A percentile compares a stretch with the other conserved stretches of the same genome.
Conservation (phyloP, 2,888 invertebrate species). For the Dexiosoma caninum region DNA sequence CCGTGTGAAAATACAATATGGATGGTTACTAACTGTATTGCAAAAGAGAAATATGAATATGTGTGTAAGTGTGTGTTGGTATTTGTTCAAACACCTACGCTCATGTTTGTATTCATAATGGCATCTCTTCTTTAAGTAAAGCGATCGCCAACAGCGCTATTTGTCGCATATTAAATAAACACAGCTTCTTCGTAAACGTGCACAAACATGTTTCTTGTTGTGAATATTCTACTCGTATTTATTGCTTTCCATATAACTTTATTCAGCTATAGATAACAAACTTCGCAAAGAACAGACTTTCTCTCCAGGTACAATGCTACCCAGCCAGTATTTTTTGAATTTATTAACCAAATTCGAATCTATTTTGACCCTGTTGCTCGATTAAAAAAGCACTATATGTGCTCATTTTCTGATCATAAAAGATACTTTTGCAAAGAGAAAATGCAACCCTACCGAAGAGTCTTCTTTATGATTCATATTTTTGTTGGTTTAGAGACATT, state of each 20-base stretch:
- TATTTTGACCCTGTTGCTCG: no score
- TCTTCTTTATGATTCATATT: no score
- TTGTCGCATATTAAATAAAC: slow-evolving; percentile 61
- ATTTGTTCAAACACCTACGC: neutral
- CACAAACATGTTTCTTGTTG: slow-evolving; percentile 38
- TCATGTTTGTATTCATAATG: neutral
- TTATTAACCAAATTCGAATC: no score
- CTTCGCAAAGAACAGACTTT: neutral
- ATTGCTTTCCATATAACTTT: slow-evolving; percentile 25
- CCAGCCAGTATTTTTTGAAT: no score
- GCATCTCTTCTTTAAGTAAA: slow-evolving; percentile 11
- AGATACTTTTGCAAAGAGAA: no score
- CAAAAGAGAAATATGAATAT: neutral
- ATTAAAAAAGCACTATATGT: no score
- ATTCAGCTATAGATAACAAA: neutral
- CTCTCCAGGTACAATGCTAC: no score
- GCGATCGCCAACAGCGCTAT: slow-evolving; percentile 47
- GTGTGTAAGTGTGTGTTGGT: neutral
- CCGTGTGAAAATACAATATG: slow-evolving; percentile 40
- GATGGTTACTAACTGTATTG: neutral
- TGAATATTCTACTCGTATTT: slow-evolving; percentile 50
- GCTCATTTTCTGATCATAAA: no score
- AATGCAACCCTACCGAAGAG: no score
- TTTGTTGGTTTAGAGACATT: no score
- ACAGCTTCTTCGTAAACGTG: slow-evolving; percentile 32